Base-by-base conservation (phyloP, 2,113 vertebrate genomes). In the Podarcis cretensis region DNA sequence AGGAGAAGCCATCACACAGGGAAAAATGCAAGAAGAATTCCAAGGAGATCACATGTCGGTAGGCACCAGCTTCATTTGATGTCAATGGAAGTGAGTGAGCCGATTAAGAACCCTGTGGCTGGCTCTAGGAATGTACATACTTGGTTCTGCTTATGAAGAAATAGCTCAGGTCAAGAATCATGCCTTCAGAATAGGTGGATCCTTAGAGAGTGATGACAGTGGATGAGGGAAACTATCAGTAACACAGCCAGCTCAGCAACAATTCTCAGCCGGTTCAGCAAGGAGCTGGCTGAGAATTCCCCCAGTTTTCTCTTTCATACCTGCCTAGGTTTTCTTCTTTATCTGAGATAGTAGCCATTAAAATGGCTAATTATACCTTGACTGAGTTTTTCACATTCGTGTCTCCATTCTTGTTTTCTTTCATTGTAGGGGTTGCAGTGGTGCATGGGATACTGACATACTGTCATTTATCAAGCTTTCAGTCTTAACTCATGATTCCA, bases 41-140 rank as follows among this genome's bases (percentile, higher is more conserved):
- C 20, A 94, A 96, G 74, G 93, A 90, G 16, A 87, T 96, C 32
- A 14, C 73, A 69, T 81, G 96, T 92, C 98, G 98, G 98, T 98
- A 96, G 93, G 88, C 54, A 88, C 54, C 78, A 82, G 80, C 9
- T 90, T 79, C 66, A 66, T 1, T 73, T 87, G 89, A 25, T 27
- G 12, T 68, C 30, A 48, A 12, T 81, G n/a, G 21, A 92, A 89
- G 86, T 92, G 83, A 91, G 12, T 2, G 23, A 71, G 43, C 32
- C 57, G 9, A 18, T 73, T 66, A 32, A 27, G 40, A 78, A 78
- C 43, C 8, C 23, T 78, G 40, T 78, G 76, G 27, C 66, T 77
- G 0, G 16, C 84, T 32, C n/a, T 75, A 57, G 14, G 18, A 78
- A 25, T 23, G 14, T 81, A 21, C 6, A 27, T 8, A 20, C 68